Percentiles rank a stretch among this genome's conserved stretches.
Conservation (phyloP, 2,888 invertebrate genomes). For the Acanthosepion esculentum region DNA sequence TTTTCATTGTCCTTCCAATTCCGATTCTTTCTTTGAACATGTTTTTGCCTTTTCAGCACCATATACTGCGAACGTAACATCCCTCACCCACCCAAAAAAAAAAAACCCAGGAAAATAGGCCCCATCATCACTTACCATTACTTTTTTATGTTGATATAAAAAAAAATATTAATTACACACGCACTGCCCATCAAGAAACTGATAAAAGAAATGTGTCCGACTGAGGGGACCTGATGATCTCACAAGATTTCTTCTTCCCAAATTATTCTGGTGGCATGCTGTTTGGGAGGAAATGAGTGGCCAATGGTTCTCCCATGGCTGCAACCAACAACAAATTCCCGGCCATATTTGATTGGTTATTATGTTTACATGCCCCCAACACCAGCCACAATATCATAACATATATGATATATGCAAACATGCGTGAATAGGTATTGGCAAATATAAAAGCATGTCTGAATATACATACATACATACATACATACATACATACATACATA, state of each 20-base stretch:
- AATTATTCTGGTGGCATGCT: background rate
- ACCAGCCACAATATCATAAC: no score
- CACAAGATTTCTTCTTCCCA: background rate
- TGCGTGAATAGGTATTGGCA: no score
- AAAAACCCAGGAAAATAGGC: no score
- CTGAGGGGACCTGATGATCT: background rate
- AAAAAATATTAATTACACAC: constrained; percentile 3
- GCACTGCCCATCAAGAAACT: background rate
- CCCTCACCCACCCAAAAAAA: background rate
- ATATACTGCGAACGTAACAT: background rate
- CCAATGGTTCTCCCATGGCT: background rate
- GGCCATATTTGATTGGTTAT: no score
- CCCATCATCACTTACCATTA: background rate
- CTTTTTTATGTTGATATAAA: background rate
- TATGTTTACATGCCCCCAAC: no score
- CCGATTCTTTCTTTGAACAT: background rate
- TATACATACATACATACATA: no score
- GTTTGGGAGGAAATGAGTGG: background rate
- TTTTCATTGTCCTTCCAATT: background rate
- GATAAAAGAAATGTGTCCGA: background rate
- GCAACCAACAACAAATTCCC: no score
- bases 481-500: no score
- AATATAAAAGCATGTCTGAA: no score
- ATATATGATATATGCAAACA: no score
- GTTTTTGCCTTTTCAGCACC: background rate